Conservation (phyloP, 2,888 invertebrate genomes). For the Cosmia trapezina region DNA sequence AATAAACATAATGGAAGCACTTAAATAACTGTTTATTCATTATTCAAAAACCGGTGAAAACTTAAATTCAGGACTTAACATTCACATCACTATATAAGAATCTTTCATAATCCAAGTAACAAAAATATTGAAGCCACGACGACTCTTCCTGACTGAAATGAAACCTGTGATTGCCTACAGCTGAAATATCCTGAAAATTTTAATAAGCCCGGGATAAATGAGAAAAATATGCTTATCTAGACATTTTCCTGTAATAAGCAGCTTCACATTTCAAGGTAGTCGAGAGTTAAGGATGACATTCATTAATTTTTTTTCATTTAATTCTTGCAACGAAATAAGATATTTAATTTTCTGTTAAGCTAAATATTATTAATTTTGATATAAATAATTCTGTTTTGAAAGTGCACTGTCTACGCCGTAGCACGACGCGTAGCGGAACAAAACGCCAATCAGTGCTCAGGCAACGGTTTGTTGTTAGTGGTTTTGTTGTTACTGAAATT, state of each 20-base stretch:
- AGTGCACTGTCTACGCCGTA: constrained; percentile 10
- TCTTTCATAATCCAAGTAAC: neutral
- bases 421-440: neutral
- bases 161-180: constrained; percentile 17
- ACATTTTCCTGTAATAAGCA: constrained; percentile 10
- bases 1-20: neutral
- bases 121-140: constrained; percentile 10
- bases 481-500: neutral
- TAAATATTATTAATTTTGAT: neutral
- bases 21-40: too few relatives aligned
- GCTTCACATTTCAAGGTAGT: constrained; percentile 6
- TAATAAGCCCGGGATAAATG: constrained; percentile 46
- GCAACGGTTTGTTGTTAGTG: neutral
- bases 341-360: neutral
- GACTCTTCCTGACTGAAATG: constrained; percentile 21
- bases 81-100: neutral
- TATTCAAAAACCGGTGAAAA: too few relatives aligned
- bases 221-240: constrained; percentile 10
- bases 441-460: neutral
- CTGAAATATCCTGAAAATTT: constrained; percentile 30
- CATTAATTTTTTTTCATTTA: neutral
- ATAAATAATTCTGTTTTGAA: neutral
- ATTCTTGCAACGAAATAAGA: neutral
- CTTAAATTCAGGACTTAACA: neutral
- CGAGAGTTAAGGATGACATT: neutral